Evolutionary conservation across 1,140 invertebrate species (phyloP).

Genomic region (Fopius arisanus): DNA sequence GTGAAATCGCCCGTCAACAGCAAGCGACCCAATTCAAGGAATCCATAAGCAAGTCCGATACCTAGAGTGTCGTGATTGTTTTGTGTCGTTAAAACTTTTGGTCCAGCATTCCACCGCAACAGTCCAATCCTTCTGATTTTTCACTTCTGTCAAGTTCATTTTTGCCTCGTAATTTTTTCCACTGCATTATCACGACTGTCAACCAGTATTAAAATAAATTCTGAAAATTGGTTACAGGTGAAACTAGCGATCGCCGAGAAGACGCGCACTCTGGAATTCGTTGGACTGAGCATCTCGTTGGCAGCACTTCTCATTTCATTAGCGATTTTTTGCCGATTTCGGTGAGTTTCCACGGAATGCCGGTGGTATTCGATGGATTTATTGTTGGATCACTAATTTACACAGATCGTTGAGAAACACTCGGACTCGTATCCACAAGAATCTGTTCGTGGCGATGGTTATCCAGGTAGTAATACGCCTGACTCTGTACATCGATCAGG

Average conservation of each 20-base stretch:
- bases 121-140: neutral
- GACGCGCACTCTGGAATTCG: constrained; percentile 81
- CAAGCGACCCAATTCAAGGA: neutral
- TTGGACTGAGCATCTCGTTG: constrained; percentile 82
- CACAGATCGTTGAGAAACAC: too few relatives aligned
- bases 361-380: neutral
- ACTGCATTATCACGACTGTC: neutral
- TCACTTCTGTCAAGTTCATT: neutral
- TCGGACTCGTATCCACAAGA: constrained; percentile 87
- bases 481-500: constrained; percentile 86
- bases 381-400: constrained; percentile 73
- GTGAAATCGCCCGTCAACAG: neutral
- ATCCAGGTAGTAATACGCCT: constrained; percentile 86
- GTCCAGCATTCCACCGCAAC: neutral
- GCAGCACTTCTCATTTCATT: constrained; percentile 78
- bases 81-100: neutral
- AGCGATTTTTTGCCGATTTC: constrained; percentile 82
- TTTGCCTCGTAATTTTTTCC: neutral
- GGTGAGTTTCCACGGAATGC: too few relatives aligned
- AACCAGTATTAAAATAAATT: neutral
- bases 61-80: neutral
- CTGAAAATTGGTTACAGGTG: constrained; percentile 47
- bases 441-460: constrained; percentile 86
- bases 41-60: neutral
- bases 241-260: constrained; percentile 79